phyloP scores from a whole-genome alignment of 2,888 invertebrate species.

The Pteria penguin region DNA sequence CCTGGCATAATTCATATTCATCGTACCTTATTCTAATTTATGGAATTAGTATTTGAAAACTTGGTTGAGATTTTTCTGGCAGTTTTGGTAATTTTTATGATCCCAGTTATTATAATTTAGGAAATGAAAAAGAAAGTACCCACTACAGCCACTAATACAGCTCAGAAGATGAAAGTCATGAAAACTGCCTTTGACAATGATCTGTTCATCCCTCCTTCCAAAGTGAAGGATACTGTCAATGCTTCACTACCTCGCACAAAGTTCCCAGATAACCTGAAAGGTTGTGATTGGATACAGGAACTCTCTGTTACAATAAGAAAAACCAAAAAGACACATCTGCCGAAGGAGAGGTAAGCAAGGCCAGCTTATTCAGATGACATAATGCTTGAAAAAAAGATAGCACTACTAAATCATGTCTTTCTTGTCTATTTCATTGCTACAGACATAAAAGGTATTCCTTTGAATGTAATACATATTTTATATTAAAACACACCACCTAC shows the following conservation, averaged over 20 bases:
- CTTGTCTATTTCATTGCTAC: no score
- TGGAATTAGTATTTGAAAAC: no score
- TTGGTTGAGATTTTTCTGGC: background rate
- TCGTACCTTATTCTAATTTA: no score
- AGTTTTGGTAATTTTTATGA: background rate
- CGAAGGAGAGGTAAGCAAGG: slow-evolving; percentile 85
- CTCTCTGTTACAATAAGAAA: slow-evolving; percentile 92
- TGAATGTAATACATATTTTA: no score
- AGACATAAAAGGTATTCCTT: no score
- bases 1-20: background rate
- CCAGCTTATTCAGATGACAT: no score
- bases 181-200: slow-evolving; percentile 72
- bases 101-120: slow-evolving; percentile 47
- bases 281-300: slow-evolving; percentile 96
- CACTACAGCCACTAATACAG: slow-evolving; percentile 42
- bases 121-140: slow-evolving; percentile 61
- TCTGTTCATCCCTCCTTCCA: slow-evolving; percentile 39
- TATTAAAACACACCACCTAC: no score
- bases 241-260: slow-evolving; percentile 51
- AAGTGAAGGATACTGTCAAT: slow-evolving; percentile 54
- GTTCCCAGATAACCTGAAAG: slow-evolving; percentile 81
- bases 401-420: no score
- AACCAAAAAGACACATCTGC: slow-evolving; percentile 86
- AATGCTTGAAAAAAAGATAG: no score
- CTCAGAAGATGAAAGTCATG: slow-evolving; percentile 68